Evolutionary conservation across 2,797 vertebrate species (phyloP).

Genomic region (Ctenosaura bakeri): DNA sequence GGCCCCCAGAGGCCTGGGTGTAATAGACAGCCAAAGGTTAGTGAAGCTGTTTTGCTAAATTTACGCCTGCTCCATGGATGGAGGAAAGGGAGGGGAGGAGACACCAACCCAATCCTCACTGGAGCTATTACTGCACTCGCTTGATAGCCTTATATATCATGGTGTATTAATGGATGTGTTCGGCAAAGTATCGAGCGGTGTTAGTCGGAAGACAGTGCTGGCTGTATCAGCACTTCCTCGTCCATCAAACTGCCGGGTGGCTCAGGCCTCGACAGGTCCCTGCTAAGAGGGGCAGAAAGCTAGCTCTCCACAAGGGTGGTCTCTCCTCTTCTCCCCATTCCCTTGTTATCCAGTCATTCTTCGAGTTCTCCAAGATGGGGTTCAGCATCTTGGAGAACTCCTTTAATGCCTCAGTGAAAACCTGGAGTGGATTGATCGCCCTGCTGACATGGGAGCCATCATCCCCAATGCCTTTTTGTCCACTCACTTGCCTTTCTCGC

Average conservation of each 20-base stretch:
- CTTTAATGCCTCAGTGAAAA: too few species aligned
- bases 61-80: neutral
- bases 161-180: conserved; percentile 50
- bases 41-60: conserved; percentile 61
- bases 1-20: neutral
- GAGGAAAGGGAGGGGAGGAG: conserved; percentile 5
- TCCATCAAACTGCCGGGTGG: conserved; percentile 35
- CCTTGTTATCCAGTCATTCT: neutral
- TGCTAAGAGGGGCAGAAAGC: neutral
- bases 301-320: neutral
- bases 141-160: conserved; percentile 60
- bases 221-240: conserved; percentile 6
- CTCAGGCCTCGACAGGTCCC: neutral
- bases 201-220: neutral
- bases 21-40: conserved; percentile 34
- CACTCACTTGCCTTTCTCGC: too few species aligned
- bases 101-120: neutral
- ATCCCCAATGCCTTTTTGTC: too few species aligned
- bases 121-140: neutral
- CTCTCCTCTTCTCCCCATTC: neutral
- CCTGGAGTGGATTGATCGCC: too few species aligned
- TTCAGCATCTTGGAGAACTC: neutral
- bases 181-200: conserved; percentile 39
- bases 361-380: too few species aligned
- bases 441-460: too few species aligned